Conservation (phyloP, 2,888 invertebrate species). For the Ichneumoninae sp. region DNA sequence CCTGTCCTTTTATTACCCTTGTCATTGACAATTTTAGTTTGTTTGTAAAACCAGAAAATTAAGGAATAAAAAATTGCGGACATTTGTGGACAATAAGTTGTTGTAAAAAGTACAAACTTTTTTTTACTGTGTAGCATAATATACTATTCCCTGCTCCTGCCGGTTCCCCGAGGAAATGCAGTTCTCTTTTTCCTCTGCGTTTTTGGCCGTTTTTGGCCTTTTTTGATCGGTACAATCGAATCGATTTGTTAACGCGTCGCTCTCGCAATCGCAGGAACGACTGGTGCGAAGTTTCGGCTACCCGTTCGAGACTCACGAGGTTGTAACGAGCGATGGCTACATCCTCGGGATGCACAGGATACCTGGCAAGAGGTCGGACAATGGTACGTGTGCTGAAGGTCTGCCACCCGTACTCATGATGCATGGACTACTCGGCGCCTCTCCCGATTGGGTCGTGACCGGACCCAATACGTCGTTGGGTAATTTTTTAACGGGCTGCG, state of each 20-base stretch:
- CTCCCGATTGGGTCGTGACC: conserved; percentile 40
- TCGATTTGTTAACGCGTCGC: not conserved
- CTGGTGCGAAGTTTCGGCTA: conserved; percentile 29
- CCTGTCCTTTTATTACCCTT: too few species aligned
- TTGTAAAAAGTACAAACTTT: too few species aligned
- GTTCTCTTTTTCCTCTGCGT: too few species aligned
- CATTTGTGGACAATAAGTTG: too few species aligned
- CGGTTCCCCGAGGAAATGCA: too few species aligned
- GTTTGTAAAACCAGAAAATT: too few species aligned
- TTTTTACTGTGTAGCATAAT: too few species aligned
- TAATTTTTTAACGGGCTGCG: not conserved
- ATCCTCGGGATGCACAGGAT: conserved; percentile 43
- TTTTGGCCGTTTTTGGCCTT: not conserved
- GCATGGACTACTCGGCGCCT: conserved; percentile 41
- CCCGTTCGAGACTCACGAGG: conserved; percentile 40
- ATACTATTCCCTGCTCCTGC: too few species aligned
- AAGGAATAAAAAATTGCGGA: too few species aligned
- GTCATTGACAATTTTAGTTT: too few species aligned
- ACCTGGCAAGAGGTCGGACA: conserved; percentile 10
- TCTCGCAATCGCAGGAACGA: conserved; percentile 6
- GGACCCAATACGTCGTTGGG: conserved; percentile 43
- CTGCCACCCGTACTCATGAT: conserved; percentile 49
- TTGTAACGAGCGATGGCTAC: conserved; percentile 41
- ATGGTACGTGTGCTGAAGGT: conserved; percentile 29
- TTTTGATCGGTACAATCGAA: not conserved